These are phyloP conservation scores for Apostichopus japonicus DNA, from an alignment of 35 echinoderm and acorn worm species.

Conservation along the genomic window DNA sequence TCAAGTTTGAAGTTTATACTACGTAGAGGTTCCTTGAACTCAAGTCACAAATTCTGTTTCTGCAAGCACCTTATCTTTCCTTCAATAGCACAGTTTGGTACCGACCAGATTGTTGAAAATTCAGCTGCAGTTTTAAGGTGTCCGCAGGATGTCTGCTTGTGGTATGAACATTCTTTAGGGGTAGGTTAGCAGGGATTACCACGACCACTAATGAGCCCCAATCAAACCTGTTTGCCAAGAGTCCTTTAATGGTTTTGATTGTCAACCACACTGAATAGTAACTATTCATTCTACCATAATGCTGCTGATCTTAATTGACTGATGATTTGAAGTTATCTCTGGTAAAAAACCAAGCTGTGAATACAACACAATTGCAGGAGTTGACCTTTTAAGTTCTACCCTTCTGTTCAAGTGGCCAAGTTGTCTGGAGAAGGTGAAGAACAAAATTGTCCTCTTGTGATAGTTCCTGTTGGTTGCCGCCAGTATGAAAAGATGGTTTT, in stretches of 20 bases:
- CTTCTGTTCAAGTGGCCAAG: neutral
- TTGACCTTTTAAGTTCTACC: neutral
- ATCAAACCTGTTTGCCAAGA: neutral
- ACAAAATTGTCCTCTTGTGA: no score
- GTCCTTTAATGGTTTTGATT: neutral
- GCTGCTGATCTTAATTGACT: neutral
- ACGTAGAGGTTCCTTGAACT: no score
- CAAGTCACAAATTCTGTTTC: no score
- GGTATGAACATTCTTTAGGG: neutral
- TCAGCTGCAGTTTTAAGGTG: no score
- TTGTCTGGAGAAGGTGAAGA: neutral
- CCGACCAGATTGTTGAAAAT: no score
- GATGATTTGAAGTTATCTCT: neutral
- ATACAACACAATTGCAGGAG: neutral
- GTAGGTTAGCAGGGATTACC: neutral
- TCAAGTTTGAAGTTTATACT: no score
- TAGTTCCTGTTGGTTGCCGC: no score
- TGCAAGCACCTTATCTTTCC: no score
- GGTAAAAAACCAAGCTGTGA: neutral
- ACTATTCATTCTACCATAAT: neutral
- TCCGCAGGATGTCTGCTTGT: no score
- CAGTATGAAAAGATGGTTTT: no score
- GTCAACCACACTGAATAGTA: neutral
- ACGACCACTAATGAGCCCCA: neutral
- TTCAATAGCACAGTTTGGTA: no score